phyloP scores from a whole-genome alignment of 2,888 invertebrate genomes.

The Ceratothoa steindachneri region DNA sequence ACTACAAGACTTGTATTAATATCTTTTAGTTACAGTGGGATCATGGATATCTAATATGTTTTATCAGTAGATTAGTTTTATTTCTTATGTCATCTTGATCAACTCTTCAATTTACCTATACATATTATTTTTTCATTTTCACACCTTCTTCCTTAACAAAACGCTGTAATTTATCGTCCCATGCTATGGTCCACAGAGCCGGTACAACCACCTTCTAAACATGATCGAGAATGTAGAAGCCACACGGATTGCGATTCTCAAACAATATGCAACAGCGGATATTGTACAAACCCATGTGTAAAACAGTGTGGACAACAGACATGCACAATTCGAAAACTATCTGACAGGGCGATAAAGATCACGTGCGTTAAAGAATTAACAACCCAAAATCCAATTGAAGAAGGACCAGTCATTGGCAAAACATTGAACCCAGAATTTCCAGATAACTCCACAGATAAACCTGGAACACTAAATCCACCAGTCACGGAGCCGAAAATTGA shows the following conservation, averaged over 20 bases:
- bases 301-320: slow-evolving; percentile 18
- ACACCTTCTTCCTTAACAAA: not conserved
- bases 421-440: not conserved
- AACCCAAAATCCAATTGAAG: not conserved
- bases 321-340: slow-evolving; percentile 6
- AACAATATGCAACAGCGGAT: slow-evolving; percentile 17
- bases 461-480: not conserved
- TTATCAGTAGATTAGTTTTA: not conserved
- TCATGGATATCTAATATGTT: not conserved
- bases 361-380: not conserved
- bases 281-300: slow-evolving; percentile 21
- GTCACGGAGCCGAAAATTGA: not conserved
- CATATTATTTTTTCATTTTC: not conserved
- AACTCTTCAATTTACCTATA: not conserved
- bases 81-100: not conserved
- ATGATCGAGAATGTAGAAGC: slow-evolving; percentile 17
- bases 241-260: slow-evolving; percentile 16
- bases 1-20: not conserved
- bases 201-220: not conserved
- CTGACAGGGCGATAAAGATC: not conserved
- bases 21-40: not conserved
- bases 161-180: not conserved
- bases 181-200: slow-evolving; percentile 6
- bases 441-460: not conserved
- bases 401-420: not conserved